A percentile compares a stretch with the other conserved stretches of the same genome.
Conservation (phyloP, 2,888 invertebrate genomes). For the Plebejus argus region DNA sequence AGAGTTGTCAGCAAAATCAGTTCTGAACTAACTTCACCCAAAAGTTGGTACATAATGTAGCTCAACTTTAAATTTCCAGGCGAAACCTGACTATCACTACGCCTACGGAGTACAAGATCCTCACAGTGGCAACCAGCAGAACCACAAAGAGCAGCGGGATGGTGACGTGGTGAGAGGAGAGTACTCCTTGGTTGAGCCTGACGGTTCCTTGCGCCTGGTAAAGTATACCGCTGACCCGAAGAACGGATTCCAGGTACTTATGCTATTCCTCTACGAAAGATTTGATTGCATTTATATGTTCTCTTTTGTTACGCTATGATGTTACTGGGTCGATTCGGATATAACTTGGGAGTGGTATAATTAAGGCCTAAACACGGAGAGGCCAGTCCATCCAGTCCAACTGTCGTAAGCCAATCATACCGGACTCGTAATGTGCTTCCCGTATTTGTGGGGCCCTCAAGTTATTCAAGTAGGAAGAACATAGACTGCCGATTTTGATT, state of each 20-base stretch:
- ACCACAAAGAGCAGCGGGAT: conserved; percentile 85
- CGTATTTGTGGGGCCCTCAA: too few species aligned
- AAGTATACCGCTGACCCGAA: conserved; percentile 87
- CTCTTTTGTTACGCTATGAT: not conserved
- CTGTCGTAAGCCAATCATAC: too few species aligned
- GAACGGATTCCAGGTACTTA: conserved; percentile 88
- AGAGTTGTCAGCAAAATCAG: not conserved
- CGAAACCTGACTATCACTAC: conserved; percentile 88
- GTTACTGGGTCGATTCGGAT: too few species aligned
- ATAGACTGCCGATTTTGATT: too few species aligned
- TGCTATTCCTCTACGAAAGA: too few species aligned
- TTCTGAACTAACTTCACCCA: not conserved
- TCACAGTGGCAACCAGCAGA: conserved; percentile 86
- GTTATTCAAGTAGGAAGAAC: too few species aligned
- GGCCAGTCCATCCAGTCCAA: too few species aligned
- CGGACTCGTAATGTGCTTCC: too few species aligned
- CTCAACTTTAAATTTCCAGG: conserved; percentile 61
- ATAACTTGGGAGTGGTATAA: too few species aligned
- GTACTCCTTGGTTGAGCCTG: conserved; percentile 88
- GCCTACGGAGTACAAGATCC: conserved; percentile 89
- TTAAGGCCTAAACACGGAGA: too few species aligned
- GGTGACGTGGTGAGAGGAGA: conserved; percentile 87
- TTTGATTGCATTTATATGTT: not conserved
- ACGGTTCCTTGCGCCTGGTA: conserved; percentile 86
- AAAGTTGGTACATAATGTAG: not conserved